These are phyloP conservation scores for Alectoris magna DNA, from an alignment of 2,797 vertebrate genomes.

Conservation along the genomic window DNA sequence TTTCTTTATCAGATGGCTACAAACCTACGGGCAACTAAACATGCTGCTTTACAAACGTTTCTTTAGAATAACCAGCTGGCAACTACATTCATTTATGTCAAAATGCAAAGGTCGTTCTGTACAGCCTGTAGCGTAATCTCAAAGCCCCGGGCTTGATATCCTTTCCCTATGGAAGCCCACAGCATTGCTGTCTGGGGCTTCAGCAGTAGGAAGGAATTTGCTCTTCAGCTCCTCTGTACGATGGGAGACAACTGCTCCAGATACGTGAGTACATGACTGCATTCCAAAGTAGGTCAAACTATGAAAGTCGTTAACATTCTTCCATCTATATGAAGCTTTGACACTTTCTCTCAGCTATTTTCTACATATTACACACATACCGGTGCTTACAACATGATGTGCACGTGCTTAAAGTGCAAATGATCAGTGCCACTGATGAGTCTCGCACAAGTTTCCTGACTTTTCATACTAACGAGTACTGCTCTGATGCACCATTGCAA, in stretches of 20 bases:
- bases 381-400: neutral
- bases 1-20: neutral
- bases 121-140: accelerated
- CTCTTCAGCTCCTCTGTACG: neutral
- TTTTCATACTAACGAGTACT: neutral
- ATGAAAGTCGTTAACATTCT: neutral
- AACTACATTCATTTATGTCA: neutral
- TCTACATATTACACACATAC: neutral
- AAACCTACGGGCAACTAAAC: neutral
- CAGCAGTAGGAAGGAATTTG: neutral
- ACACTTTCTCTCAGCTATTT: neutral
- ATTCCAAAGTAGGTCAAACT: conserved; percentile 46
- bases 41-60: neutral
- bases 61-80: neutral
- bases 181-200: neutral
- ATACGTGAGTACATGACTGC: neutral
- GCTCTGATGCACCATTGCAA: neutral
- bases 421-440: neutral
- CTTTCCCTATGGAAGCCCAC: neutral
- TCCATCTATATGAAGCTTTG: neutral
- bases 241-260: neutral
- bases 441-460: neutral
- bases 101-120: neutral
- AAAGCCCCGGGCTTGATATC: neutral
- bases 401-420: neutral